Evolutionary conservation across 2,113 vertebrate species (phyloP).

Genomic region (Lontra canadensis): DNA sequence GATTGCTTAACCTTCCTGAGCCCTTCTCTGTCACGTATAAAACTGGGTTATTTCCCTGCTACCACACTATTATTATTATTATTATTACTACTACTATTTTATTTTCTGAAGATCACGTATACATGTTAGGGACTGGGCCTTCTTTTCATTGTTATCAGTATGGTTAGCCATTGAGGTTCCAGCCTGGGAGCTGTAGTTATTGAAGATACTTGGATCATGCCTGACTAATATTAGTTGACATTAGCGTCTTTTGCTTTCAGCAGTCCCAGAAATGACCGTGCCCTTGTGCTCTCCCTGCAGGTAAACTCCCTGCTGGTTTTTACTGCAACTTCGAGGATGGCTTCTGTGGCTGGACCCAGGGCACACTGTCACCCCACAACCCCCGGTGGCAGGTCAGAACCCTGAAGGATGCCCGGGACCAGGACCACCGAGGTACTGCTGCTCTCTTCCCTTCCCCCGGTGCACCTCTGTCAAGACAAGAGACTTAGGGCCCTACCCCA

Average conservation of each 20-base stretch:
- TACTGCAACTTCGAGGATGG: slow-evolving; percentile 95
- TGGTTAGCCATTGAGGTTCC: background rate
- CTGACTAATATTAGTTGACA: background rate
- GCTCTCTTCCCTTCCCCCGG: background rate
- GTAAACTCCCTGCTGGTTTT: slow-evolving; percentile 92
- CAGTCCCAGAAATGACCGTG: background rate
- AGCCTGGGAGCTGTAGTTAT: background rate
- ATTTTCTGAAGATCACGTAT: background rate
- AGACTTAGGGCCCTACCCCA: background rate
- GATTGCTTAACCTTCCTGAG: background rate
- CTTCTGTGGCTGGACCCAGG: slow-evolving; percentile 91
- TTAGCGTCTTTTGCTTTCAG: background rate
- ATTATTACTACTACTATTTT: background rate
- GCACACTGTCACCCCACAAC: slow-evolving; percentile 58
- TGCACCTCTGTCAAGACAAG: background rate
- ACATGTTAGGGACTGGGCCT: background rate
- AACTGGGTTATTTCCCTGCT: background rate
- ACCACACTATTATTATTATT: background rate
- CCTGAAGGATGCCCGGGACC: slow-evolving; percentile 68
- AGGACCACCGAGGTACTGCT: slow-evolving; percentile 78
- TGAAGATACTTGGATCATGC: background rate
- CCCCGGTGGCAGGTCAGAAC: slow-evolving; percentile 87
- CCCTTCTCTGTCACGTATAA: background rate
- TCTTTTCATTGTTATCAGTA: background rate
- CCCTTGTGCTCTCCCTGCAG: slow-evolving; percentile 81